Evolutionary conservation across 2,888 invertebrate genomes (phyloP).

Genomic region (Drosophila paracracens): DNA sequence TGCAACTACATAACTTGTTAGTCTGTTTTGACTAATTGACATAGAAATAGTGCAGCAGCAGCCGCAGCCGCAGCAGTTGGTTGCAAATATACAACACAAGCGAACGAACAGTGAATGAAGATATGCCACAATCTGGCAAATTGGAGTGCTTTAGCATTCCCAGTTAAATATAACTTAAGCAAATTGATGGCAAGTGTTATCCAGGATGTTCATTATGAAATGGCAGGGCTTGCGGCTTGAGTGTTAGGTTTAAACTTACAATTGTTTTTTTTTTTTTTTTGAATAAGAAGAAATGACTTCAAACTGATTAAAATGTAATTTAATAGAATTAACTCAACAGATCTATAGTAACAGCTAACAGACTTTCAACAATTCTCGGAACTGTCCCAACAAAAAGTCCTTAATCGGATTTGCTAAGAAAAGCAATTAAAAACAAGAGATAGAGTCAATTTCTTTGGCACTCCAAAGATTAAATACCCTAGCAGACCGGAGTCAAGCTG

Average conservation of each 20-base stretch:
- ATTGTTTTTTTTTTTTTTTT: not conserved
- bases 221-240: not conserved
- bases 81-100: conserved; percentile 26
- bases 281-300: not conserved
- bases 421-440: not conserved
- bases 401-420: not conserved
- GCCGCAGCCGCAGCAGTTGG: conserved; percentile 11
- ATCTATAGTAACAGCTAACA: not conserved
- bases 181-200: not conserved
- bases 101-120: conserved; percentile 12
- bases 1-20: conserved; percentile 61
- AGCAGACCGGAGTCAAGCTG: rapidly evolving
- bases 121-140: conserved; percentile 19
- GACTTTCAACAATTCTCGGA: not conserved
- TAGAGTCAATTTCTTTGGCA: not conserved
- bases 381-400: not conserved
- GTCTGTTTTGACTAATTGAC: conserved; percentile 74
- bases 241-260: rapidly evolving
- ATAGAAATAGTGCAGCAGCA: conserved; percentile 34
- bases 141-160: conserved; percentile 17
- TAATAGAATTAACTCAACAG: not conserved
- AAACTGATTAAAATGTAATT: not conserved
- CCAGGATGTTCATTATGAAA: not conserved
- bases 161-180: not conserved
- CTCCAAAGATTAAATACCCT: not conserved